Conservation (phyloP, 2,113 vertebrate species). For the Coregonus clupeaformis region DNA sequence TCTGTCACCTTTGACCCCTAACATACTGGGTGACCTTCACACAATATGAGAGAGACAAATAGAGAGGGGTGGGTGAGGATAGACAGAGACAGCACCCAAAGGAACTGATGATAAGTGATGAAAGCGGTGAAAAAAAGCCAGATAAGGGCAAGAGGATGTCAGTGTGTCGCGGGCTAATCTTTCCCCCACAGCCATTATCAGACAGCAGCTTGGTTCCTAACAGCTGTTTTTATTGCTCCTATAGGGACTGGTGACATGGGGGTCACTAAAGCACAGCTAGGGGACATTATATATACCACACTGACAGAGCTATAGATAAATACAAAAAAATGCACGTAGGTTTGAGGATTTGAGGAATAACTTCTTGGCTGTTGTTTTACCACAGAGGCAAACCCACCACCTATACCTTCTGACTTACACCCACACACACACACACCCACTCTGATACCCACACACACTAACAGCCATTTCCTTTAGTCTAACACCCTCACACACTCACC, state of each 20-base stretch:
- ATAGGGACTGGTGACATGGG: slow-evolving; percentile 9
- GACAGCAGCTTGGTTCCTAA: background rate
- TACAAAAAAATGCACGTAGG: background rate
- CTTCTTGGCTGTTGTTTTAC: background rate
- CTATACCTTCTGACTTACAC: no score
- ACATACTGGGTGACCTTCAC: background rate
- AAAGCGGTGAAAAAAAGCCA: background rate
- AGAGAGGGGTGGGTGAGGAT: background rate
- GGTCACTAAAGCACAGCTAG: slow-evolving; percentile 7
- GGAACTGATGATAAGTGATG: background rate
- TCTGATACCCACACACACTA: background rate
- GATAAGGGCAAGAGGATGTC: no score
- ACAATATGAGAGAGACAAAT: background rate
- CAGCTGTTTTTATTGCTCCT: slow-evolving; percentile 16
- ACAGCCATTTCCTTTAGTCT: no score
- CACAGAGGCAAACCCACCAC: background rate
- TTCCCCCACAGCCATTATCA: slow-evolving; percentile 13
- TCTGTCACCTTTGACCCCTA: background rate
- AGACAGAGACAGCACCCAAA: background rate
- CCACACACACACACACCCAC: no score
- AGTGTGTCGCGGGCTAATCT: background rate
- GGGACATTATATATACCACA: background rate
- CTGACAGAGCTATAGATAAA: slow-evolving; percentile 16
- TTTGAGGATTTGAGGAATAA: background rate
- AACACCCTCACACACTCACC: slow-evolving; percentile 6